Evolutionary conservation across 2,113 vertebrate species (phyloP).

Genomic region (Siniperca chuatsi): DNA sequence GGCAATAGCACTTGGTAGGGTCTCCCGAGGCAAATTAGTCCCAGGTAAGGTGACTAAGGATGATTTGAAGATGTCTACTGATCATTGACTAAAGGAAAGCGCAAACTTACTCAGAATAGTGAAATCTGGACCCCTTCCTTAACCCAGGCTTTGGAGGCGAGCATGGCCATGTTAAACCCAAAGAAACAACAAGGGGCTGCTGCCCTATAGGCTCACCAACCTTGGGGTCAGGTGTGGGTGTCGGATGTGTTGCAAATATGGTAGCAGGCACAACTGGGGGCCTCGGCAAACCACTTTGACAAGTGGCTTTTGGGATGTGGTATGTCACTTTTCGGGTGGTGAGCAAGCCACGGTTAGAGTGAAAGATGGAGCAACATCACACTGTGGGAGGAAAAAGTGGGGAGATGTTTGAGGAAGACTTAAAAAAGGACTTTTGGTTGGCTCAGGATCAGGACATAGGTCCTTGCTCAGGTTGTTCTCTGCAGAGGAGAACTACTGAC

Average conservation of each 20-base stretch:
- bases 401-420: not conserved
- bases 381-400: too few relatives aligned
- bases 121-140: not conserved
- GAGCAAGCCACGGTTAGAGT: not conserved
- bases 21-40: not conserved
- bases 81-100: not conserved
- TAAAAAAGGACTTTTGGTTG: not conserved
- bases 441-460: not conserved
- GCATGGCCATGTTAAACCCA: not conserved
- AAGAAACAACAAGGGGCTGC: not conserved
- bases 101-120: not conserved
- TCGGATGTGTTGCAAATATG: not conserved
- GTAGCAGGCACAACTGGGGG: not conserved
- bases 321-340: not conserved
- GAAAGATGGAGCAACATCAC: not conserved
- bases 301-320: not conserved
- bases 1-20: not conserved
- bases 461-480: not conserved
- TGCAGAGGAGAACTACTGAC: not conserved
- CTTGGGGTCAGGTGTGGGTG: not conserved
- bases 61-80: not conserved
- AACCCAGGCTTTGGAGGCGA: not conserved
- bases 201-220: not conserved
- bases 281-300: not conserved
- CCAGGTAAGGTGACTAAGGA: not conserved